Base-by-base conservation (phyloP, 2,797 vertebrate species). In the Moxostoma hubbsi region DNA sequence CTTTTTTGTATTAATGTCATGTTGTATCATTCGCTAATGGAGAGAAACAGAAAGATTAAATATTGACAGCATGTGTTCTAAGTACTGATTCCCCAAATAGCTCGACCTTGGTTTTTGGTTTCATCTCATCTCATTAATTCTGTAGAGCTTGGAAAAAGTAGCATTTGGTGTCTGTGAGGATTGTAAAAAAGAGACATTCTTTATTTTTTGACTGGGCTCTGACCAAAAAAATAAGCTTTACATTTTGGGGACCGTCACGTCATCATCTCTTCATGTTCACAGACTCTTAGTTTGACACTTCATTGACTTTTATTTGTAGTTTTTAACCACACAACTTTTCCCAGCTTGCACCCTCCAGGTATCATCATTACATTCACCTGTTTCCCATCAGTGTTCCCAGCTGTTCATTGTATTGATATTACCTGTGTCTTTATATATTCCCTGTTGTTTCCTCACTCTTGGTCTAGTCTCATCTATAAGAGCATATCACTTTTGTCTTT, bases 141-240 rank as follows among this genome's bases (percentile, higher is more conserved):
- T 59, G 55, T 72, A 72, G 55, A 59, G 47, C 55, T 73, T 62
- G 9, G 49, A 62, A 73, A 62, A 51, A 5, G 46, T 61, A 59
- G 50, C 5, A 5, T 49, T 46, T 59, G 16, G 7, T 18, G 43
- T 57, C 51, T 43, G 51, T 43, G 67, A 55, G 68, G 36, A 55
- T 24, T 43, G 50, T 69, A 9, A 69, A 54, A 69, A 54, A 43
- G 43, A 69, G 18, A 45, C 43, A 54, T 36, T 68, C 0, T 53
- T 18, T 53, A 36, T 68, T 68, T 7, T 68, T 68, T 54, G 50
- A n/a, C 8, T 36, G 50, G 7, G 49, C 50, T 66, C 49, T 66
- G 15, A 4, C 4, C 36, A 36, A 36, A 36, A 36, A 36, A 36
- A 24, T 24, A 24, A 36, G 46, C 9, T 50, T 66, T 47, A 1